Evolutionary conservation across 2,113 vertebrate species (phyloP).

Genomic region (Apteryx owenii): DNA sequence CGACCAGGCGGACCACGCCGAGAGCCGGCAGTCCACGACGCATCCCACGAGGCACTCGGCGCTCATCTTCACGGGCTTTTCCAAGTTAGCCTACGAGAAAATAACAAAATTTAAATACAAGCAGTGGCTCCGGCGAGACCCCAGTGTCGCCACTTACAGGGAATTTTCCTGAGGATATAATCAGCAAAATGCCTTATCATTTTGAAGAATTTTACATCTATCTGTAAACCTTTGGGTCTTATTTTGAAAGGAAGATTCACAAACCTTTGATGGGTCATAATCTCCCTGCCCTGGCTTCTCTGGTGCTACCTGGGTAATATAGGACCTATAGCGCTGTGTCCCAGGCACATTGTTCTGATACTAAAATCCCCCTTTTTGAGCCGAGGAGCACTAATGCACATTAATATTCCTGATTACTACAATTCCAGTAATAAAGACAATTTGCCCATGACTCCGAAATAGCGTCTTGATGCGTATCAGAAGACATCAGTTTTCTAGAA

Average conservation of each 20-base stretch:
- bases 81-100: constrained; percentile 77
- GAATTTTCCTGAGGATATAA: fast-evolving
- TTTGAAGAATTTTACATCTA: background rate
- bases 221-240: background rate
- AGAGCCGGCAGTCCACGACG: constrained; percentile 89
- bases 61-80: constrained; percentile 77
- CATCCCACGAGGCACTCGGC: constrained; percentile 86
- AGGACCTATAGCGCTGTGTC: background rate
- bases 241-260: background rate
- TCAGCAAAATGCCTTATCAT: fast-evolving
- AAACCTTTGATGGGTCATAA: background rate
- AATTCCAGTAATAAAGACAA: background rate
- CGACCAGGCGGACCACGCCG: constrained; percentile 91
- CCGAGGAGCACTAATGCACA: background rate
- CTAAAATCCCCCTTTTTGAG: background rate
- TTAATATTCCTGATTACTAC: background rate
- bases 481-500: too few species aligned
- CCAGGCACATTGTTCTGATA: fast-evolving
- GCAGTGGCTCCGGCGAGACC: fast-evolving
- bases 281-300: background rate
- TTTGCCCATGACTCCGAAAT: fast-evolving
- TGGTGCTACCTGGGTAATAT: background rate
- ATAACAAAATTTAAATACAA: constrained; percentile 9
- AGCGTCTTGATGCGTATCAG: fast-evolving
- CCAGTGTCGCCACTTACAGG: fast-evolving